These are phyloP conservation scores for Platyscapa corneri DNA, from an alignment of 1,140 invertebrate genomes.

Conservation along the genomic window DNA sequence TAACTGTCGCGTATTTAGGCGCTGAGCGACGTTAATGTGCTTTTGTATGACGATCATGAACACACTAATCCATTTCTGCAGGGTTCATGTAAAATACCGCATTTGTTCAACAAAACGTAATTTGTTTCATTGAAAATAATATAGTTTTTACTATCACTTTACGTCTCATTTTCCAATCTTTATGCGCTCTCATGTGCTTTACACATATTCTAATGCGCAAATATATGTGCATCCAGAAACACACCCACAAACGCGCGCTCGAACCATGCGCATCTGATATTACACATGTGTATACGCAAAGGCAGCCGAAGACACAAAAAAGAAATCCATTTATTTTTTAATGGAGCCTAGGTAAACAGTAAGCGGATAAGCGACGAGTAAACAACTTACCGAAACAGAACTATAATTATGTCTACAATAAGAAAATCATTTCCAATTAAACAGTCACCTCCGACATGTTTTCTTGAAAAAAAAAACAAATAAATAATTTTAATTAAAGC, in stretches of 20 bases:
- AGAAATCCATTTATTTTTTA: not conserved
- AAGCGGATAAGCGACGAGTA: no score
- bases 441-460: not conserved
- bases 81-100: not conserved
- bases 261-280: no score
- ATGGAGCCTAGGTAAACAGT: not conserved
- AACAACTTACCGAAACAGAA: no score
- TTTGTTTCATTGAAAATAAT: conserved; percentile 39
- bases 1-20: conserved; percentile 38
- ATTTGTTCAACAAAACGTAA: conserved; percentile 21
- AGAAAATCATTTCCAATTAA: not conserved
- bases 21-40: conserved; percentile 43
- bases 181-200: not conserved
- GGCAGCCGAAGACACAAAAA: not conserved
- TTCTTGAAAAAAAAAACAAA: not conserved
- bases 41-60: conserved; percentile 7
- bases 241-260: no score
- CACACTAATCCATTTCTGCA: conserved; percentile 6
- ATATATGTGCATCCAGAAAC: no score
- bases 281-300: not conserved
- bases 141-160: not conserved
- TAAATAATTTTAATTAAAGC: not conserved
- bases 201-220: not conserved
- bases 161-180: not conserved
- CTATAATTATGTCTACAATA: not conserved